Evolutionary conservation across 2,113 vertebrate species (phyloP).

Genomic region (Aix galericulata): DNA sequence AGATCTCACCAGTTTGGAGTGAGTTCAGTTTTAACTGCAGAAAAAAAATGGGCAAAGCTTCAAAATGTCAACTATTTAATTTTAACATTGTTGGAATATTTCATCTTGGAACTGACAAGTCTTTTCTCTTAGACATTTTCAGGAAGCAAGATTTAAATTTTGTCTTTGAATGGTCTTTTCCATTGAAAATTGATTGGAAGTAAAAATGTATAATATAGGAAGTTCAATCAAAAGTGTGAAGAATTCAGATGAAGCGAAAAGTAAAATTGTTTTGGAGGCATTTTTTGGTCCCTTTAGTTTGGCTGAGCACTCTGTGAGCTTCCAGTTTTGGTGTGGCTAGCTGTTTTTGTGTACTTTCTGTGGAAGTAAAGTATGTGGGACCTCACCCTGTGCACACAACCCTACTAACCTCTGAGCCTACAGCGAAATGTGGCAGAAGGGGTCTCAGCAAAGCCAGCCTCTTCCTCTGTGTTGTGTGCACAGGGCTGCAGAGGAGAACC

Average conservation of each 20-base stretch:
- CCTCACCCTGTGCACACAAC: background rate
- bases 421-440: background rate
- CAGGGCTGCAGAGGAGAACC: background rate
- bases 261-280: background rate
- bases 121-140: background rate
- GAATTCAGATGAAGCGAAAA: background rate
- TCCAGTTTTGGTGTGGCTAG: background rate
- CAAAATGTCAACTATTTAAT: conserved; percentile 9
- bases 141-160: background rate
- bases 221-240: background rate
- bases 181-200: background rate
- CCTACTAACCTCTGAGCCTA: background rate
- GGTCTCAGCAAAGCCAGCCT: background rate
- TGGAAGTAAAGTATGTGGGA: background rate
- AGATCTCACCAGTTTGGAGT: background rate
- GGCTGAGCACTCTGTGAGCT: background rate
- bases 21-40: conserved; percentile 5
- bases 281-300: background rate
- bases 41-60: conserved; percentile 7
- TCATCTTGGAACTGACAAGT: background rate
- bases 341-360: background rate
- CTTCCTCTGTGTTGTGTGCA: background rate
- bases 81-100: conserved; percentile 13
- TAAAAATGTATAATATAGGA: background rate
- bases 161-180: conserved; percentile 1